Conservation (phyloP, 2,113 vertebrate genomes). For the Archilochus colubris region DNA sequence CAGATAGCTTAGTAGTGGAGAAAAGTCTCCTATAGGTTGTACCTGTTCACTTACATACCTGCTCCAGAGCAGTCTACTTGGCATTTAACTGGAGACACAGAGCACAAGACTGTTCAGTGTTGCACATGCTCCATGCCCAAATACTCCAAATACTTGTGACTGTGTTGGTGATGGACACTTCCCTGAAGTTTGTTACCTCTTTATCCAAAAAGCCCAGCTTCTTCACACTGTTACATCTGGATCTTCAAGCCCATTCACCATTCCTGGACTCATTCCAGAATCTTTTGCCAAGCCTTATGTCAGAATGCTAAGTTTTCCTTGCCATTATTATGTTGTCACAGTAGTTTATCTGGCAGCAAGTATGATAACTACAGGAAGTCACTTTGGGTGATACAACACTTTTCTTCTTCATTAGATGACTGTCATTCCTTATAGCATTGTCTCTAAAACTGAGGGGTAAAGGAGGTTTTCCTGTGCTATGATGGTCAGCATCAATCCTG, state of each 20-base stretch:
- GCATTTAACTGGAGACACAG: background rate
- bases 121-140: background rate
- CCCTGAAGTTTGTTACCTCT: background rate
- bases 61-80: background rate
- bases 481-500: background rate
- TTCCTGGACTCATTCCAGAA: conserved; percentile 5
- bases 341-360: background rate
- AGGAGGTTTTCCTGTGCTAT: background rate
- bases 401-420: background rate
- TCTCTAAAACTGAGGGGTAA: background rate
- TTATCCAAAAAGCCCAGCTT: background rate
- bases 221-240: background rate
- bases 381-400: background rate
- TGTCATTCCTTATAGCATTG: background rate
- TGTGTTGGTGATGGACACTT: background rate
- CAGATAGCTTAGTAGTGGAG: background rate
- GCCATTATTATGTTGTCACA: background rate
- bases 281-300: background rate
- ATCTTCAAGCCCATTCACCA: background rate
- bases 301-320: background rate
- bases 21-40: background rate
- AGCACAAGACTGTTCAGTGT: background rate
- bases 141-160: background rate
- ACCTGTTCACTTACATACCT: background rate
- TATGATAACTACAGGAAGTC: background rate